Conservation (phyloP, 2,888 invertebrate species). For the Kryphioiulus occultus region DNA sequence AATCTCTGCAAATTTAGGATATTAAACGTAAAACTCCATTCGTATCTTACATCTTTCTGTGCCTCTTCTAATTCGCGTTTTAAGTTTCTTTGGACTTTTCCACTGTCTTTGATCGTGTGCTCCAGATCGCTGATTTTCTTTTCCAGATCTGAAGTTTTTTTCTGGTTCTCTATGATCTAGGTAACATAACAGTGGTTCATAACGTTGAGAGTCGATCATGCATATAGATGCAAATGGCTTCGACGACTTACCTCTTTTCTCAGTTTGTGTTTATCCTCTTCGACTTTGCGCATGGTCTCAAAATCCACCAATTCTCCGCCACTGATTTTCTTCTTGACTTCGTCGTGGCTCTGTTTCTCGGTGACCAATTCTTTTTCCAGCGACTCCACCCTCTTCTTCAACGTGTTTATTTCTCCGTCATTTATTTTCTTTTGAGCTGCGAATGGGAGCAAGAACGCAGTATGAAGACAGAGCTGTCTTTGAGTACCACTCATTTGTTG, state of each 20-base stretch:
- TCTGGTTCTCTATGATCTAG: slow-evolving; percentile 72
- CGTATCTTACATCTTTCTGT: slow-evolving; percentile 44
- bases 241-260: slow-evolving; percentile 67
- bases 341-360: slow-evolving; percentile 70
- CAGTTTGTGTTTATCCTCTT: slow-evolving; percentile 69
- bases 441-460: background rate
- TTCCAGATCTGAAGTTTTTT: slow-evolving; percentile 72
- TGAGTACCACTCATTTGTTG: too few species aligned
- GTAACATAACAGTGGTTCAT: too few species aligned
- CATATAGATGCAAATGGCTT: too few species aligned
- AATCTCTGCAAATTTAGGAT: too few species aligned
- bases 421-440: slow-evolving; percentile 39
- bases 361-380: slow-evolving; percentile 67
- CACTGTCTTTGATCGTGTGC: slow-evolving; percentile 57
- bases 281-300: slow-evolving; percentile 57
- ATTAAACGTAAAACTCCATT: too few species aligned
- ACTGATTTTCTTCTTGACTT: slow-evolving; percentile 66
- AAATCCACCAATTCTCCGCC: slow-evolving; percentile 52
- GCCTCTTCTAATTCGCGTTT: slow-evolving; percentile 51
- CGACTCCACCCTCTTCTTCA: slow-evolving; percentile 72
- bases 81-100: slow-evolving; percentile 48
- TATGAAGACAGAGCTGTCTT: too few species aligned
- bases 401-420: slow-evolving; percentile 58
- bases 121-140: slow-evolving; percentile 65
- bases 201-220: too few species aligned